phyloP scores from a whole-genome alignment of 35 echinoderm and acorn worm species.

The Apostichopus californicus region DNA sequence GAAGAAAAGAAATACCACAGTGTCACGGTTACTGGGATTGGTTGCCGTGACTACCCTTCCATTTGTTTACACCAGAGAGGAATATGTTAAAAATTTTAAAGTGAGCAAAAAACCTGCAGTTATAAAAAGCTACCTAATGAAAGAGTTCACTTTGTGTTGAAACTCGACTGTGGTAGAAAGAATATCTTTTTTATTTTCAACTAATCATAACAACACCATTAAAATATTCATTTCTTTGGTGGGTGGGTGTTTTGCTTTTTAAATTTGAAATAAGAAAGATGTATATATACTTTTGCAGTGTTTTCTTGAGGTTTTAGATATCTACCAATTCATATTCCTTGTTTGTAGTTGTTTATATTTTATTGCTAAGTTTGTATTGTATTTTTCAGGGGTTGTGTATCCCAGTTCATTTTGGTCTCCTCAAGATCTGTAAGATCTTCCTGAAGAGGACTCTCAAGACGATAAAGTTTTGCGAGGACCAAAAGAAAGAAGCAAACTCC shows the following conservation, averaged over 20 bases:
- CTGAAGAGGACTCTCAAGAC: not conserved
- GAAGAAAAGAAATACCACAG: not conserved
- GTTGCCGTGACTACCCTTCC: constrained; percentile 25
- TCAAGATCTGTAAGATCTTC: constrained; percentile 1
- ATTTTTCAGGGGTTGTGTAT: not conserved
- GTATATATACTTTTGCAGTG: too few relatives aligned
- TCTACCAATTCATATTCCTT: not conserved
- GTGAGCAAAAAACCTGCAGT: not conserved
- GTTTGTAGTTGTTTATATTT: not conserved
- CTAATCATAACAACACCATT: too few relatives aligned
- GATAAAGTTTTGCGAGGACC: not conserved
- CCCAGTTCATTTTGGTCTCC: constrained; percentile 22
- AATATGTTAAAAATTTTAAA: constrained; percentile 13
- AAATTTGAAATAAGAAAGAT: too few relatives aligned
- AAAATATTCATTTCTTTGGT: too few relatives aligned
- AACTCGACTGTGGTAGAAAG: too few relatives aligned
- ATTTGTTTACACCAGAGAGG: constrained; percentile 7
- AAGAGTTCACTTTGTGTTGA: too few relatives aligned
- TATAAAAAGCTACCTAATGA: too few relatives aligned
- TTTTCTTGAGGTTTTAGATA: not conserved
- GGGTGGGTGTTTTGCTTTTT: too few relatives aligned
- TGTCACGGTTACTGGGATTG: not conserved
- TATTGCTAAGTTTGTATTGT: not conserved
- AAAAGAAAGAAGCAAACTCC: not conserved
- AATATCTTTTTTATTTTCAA: too few relatives aligned